Base-by-base conservation (phyloP, 2,797 vertebrate species). In the Anisognathus igniventris region DNA sequence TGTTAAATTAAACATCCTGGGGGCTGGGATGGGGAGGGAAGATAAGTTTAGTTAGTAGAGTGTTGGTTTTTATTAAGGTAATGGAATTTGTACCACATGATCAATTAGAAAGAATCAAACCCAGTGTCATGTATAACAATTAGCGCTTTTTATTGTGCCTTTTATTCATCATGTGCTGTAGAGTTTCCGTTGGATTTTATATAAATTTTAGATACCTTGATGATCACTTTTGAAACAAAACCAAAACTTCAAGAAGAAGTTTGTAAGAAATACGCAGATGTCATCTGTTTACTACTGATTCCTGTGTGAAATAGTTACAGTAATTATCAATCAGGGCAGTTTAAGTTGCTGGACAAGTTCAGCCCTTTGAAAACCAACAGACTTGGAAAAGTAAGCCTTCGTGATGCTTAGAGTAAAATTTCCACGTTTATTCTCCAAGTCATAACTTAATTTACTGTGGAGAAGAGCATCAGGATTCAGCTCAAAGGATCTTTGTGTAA, bases 21-120 rank as follows among this genome's bases (percentile, higher is more conserved):
- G 12, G 31, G 6, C 2, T 5, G 21, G 7, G 9, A 7, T 6
- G 5, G 6, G 14, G 5, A 37, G 10, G 13, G 17, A 39, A 68
- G 16, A 20, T 68, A 48, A 35, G 9, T 45, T 53, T 58, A 61
- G 9, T 62, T 71, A 71, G 14, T 56, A n/a, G 31, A 48, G 28
- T 20, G 3, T 51, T 80, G 40, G 23, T 64, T 72, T 75, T 91
- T 70, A 53, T 54, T 79, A 61, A 72, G 64, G 25, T 35, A 35
- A 12, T 71, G 56, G 12, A 67, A 67, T 71, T 89, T 81, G 5
- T 81, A 25, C 48, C 20, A 37, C 10, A 5, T 13, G 14, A 42
- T 54, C 76, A 65, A 73, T 66, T 58, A 54, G 30, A 66, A 33
- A 84, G 25, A 87, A 53, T 20, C 12, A 65, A 78, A 61, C 11